phyloP scores from a whole-genome alignment of 1,140 invertebrate genomes.

The Neodiprion pinetum region DNA sequence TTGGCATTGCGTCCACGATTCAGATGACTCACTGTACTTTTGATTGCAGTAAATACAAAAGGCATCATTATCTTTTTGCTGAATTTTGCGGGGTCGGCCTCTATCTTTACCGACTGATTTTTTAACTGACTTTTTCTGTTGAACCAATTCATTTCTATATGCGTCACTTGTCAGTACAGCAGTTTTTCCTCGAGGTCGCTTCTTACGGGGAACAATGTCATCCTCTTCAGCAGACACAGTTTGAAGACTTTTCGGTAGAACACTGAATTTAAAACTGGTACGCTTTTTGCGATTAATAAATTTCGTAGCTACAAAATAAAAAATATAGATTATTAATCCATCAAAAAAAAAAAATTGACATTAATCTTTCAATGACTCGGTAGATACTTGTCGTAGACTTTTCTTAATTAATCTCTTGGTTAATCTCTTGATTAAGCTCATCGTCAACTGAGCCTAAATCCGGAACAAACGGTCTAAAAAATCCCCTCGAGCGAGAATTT shows the following conservation, averaged over 20 bases:
- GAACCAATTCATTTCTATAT: slow-evolving; percentile 41
- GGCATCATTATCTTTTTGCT: neutral
- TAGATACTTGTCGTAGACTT: too few species aligned
- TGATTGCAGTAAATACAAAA: slow-evolving; percentile 3
- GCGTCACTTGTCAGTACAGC: slow-evolving; percentile 41
- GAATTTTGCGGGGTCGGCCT: slow-evolving; percentile 5
- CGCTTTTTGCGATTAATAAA: slow-evolving; percentile 12
- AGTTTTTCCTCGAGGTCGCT: slow-evolving; percentile 44
- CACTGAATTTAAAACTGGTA: neutral
- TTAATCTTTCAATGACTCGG: too few species aligned
- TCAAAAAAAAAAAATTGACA: neutral
- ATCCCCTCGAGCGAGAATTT: slow-evolving; percentile 2
- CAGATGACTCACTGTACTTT: slow-evolving; percentile 7
- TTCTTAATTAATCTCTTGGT: neutral
- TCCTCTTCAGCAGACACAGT: slow-evolving; percentile 5
- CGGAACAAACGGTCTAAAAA: slow-evolving; percentile 8
- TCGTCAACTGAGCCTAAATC: slow-evolving; percentile 1
- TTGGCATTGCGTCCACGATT: slow-evolving; percentile 25
- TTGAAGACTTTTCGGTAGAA: slow-evolving; percentile 8
- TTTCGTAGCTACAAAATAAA: slow-evolving; percentile 6
- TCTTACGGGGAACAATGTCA: slow-evolving; percentile 23
- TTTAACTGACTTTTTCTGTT: slow-evolving; percentile 28
- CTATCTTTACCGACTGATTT: slow-evolving; percentile 5
- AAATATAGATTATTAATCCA: slow-evolving; percentile 6
- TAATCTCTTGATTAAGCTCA: slow-evolving; percentile 2